Evolutionary conservation across 1,140 invertebrate species (phyloP).

Genomic region (Hestina assimilis): DNA sequence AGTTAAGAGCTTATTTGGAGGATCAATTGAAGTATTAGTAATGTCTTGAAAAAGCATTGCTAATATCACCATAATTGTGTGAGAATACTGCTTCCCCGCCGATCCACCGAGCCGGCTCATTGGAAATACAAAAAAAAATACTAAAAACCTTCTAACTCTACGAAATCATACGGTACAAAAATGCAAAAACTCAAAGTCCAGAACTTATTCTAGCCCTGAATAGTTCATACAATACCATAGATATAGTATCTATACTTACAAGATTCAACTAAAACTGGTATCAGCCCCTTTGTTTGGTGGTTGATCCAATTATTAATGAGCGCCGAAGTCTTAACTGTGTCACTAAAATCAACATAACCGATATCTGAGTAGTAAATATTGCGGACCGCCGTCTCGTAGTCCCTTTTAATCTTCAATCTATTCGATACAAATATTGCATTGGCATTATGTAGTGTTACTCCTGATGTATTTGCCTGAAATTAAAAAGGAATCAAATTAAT

Average conservation of each 20-base stretch:
- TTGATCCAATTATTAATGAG: conserved; percentile 83
- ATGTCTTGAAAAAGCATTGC: no score
- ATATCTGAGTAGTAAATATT: conserved; percentile 66
- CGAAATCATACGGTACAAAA: no score
- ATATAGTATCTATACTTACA: conserved; percentile 36
- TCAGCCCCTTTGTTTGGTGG: conserved; percentile 79
- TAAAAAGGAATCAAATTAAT: neutral
- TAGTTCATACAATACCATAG: no score
- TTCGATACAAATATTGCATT: conserved; percentile 79
- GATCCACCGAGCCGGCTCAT: no score
- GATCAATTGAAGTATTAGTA: no score
- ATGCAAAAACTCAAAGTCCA: no score
- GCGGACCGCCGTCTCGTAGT: conserved; percentile 62
- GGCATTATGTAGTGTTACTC: conserved; percentile 70
- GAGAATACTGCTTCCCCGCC: no score
- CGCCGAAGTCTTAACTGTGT: conserved; percentile 51
- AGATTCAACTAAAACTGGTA: conserved; percentile 77
- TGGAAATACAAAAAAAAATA: no score
- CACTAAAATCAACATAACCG: conserved; percentile 74
- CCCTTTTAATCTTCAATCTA: conserved; percentile 55
- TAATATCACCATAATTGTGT: no score
- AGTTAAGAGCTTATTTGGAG: no score
- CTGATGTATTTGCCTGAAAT: conserved; percentile 51
- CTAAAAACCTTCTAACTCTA: no score
- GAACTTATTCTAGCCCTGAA: no score